Base-by-base conservation (phyloP, 2,113 vertebrate species). In the Phylloscopus trochiloides region DNA sequence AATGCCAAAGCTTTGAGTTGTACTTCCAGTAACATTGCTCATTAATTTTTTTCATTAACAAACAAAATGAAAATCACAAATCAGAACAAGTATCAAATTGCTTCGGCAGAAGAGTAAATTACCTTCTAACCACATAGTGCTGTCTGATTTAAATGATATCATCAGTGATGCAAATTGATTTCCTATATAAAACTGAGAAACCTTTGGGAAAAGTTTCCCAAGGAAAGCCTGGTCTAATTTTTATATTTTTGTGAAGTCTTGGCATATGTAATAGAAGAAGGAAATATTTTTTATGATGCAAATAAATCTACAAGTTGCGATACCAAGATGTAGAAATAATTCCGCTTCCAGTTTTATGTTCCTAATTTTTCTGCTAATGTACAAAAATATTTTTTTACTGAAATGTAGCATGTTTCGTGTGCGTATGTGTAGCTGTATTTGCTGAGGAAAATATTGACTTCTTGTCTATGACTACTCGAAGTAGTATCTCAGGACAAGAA, bases 21-120 rank as follows among this genome's bases (percentile, higher is more conserved):
- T 96, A 92, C 96, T 97, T 97, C 97, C 95, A 97, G 97, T 97
- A 97, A 96, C 96, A 95, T 97, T 98, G 92, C 96, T 98, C 98
- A 97, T 98, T 98, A 98, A 97, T 98, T 97, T 98, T 98, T 98
- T 98, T 97, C 97, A 98, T 98, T 98, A 98, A 97, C 97, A 98
- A 98, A 98, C 97, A 98, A 98, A 98, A 98, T 98, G 97, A 98
- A 98, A 98, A 97, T 97, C 97, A 94, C 98, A 97, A 97, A 98
- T 98, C 96, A 98, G 97, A 98, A 97, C 97, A 97, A 97, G 97
- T 97, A 97, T 97, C 97, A 98, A 96, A 97, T 98, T 97, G 96
- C 96, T 98, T 96, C 21, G 0, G 94, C 87, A 93, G 96, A 97
- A 97, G 94, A 97, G 96, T 97, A 97, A 98, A 98, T 98, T 98